Base-by-base conservation (phyloP, 1,140 invertebrate species). In the Anthonomus grandis region DNA sequence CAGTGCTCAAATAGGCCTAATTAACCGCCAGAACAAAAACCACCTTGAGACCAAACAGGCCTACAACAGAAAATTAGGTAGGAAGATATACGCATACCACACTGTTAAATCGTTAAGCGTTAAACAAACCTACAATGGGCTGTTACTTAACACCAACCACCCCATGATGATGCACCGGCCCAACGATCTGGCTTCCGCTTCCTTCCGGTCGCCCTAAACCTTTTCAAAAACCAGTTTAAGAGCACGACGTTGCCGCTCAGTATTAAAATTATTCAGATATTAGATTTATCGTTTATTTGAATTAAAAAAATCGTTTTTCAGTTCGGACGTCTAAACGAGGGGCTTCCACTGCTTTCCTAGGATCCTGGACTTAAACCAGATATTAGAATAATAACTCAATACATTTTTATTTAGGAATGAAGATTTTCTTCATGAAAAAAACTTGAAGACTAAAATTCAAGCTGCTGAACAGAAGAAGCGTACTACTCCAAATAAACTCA, bases 101-200 rank as follows among this genome's bases (percentile, higher is more conserved):
- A 39, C 48, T 39, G 48, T n/a, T 51, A 51, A 51, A 51, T 51
- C 48, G 36, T 51, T 51, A 51, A 51, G 48, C 48, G 48, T 39
- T 51, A 51, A 51, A 51, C 48, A 51, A 51, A 51, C 48, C 48
- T 51, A 51, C 48, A 51, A 51, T 51, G 48, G 48, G 48, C 48
- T 51, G 48, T 51, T 51, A 51, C 48, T 39, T 51, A 51, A 51
- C 48, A 51, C 48, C 48, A 34, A 17, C 23, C 41, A 37, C 48
- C 38, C 48, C 48, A 51, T 34, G 19, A 34, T 13, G 37, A 39
- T 37, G 48, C n/a, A n/a, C n/a, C n/a, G n/a, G n/a, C n/a, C n/a
- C n/a, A n/a, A n/a, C n/a, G n/a, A n/a, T n/a, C 18, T 39, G 48
- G 36, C 48, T 51, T 51, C 48, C 48, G 48, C 37, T 51, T 51